Evolutionary conservation across 2,888 invertebrate species (phyloP).

Genomic region (Standfussiana lucernea): DNA sequence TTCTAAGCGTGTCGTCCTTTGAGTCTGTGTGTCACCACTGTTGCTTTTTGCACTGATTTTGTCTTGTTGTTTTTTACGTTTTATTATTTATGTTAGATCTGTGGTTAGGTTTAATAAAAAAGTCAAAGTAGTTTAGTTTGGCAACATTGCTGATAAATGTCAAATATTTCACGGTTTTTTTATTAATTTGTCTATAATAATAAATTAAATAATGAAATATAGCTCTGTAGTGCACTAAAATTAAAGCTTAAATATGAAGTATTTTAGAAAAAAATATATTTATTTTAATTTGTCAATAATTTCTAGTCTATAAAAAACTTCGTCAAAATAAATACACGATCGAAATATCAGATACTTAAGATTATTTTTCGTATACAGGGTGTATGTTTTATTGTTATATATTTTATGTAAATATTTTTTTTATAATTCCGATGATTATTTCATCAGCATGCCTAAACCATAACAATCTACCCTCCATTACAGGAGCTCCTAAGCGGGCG

Average conservation of each 20-base stretch:
- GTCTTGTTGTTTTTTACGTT: background rate
- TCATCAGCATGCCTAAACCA: constrained; percentile 5
- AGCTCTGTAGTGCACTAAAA: background rate
- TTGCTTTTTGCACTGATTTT: constrained; percentile 42
- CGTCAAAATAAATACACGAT: background rate
- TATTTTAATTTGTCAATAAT: background rate
- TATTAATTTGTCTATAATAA: background rate
- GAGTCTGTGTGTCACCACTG: constrained; percentile 56
- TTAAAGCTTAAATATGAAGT: background rate
- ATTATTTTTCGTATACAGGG: background rate
- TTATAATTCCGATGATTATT: background rate
- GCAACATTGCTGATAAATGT: background rate
- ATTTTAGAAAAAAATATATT: background rate
- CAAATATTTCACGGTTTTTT: background rate
- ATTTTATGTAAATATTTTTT: background rate
- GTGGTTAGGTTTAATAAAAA: background rate
- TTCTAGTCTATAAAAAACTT: background rate
- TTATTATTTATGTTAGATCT: background rate
- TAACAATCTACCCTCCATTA: background rate
- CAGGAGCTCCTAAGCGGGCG: constrained; percentile 77
- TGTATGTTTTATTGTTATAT: too few relatives aligned
- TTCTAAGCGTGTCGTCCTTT: constrained; percentile 66
- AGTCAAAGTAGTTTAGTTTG: background rate
- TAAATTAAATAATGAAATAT: background rate
- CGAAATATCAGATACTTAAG: background rate